Evolutionary conservation across 1,140 invertebrate species (phyloP).

Genomic region (Argopecten irradians): DNA sequence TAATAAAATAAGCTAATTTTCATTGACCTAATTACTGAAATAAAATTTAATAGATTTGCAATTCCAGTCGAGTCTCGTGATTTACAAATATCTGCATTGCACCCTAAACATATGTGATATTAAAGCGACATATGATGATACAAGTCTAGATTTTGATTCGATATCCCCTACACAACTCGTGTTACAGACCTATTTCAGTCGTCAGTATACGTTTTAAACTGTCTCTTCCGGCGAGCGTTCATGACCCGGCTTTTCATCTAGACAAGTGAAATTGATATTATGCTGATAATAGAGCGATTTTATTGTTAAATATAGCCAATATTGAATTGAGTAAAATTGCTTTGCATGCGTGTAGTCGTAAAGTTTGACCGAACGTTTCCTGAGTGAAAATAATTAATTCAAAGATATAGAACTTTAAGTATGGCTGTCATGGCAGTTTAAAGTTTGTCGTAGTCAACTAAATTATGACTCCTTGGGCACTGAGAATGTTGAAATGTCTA

Average conservation of each 20-base stretch:
- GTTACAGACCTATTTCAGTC: background rate
- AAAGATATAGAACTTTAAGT: background rate
- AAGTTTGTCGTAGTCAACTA: background rate
- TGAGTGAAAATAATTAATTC: background rate
- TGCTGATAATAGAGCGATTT: background rate
- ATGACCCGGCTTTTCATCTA: background rate
- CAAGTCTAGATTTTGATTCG: background rate
- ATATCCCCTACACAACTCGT: background rate
- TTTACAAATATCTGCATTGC: background rate
- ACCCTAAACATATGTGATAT: background rate
- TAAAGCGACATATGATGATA: background rate
- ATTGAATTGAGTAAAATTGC: background rate
- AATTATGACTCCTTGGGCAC: background rate
- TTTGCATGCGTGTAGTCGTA: background rate
- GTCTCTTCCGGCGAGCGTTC: background rate
- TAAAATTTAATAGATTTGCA: background rate
- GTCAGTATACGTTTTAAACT: background rate
- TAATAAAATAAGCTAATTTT: no score
- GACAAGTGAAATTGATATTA: background rate
- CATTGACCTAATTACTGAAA: background rate
- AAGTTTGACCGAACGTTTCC: background rate
- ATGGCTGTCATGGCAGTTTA: background rate
- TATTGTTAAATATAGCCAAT: background rate
- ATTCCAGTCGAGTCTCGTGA: background rate
- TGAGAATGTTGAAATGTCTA: background rate